Evolutionary conservation across 1,140 invertebrate species (phyloP).

Genomic region (Chironomus tepperi): DNA sequence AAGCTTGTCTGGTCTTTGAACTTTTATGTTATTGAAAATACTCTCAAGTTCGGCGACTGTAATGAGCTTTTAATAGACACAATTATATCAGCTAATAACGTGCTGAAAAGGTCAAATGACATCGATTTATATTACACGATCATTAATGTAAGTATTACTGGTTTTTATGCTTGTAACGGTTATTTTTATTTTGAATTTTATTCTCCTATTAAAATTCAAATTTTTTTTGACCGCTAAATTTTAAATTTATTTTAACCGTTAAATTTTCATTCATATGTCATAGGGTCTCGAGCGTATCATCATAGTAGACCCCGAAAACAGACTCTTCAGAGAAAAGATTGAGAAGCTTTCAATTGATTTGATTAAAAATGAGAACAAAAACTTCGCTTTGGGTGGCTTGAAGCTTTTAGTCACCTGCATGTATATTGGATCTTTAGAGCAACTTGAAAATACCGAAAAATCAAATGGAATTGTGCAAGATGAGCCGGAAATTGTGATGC

Average conservation of each 20-base stretch:
- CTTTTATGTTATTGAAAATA: constrained; percentile 43
- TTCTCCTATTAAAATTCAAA: too few species aligned
- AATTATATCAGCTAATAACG: constrained; percentile 37
- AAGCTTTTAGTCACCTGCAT: constrained; percentile 71
- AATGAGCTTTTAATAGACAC: constrained; percentile 37
- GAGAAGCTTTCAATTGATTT: constrained; percentile 65
- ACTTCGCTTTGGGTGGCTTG: constrained; percentile 57
- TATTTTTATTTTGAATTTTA: too few species aligned
- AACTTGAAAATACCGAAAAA: constrained; percentile 38
- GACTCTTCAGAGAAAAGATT: constrained; percentile 53
- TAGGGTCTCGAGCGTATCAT: constrained; percentile 67
- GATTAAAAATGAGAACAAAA: constrained; percentile 57
- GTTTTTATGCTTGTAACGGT: too few species aligned
- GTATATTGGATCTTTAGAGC: constrained; percentile 53
- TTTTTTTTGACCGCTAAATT: too few species aligned
- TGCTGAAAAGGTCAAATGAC: constrained; percentile 35
- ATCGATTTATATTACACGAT: constrained; percentile 37
- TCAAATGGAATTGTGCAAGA: constrained; percentile 43
- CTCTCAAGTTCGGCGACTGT: constrained; percentile 39
- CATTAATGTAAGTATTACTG: constrained; percentile 36
- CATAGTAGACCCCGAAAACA: constrained; percentile 43
- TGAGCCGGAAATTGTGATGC: constrained; percentile 67
- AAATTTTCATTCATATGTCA: constrained; percentile 33
- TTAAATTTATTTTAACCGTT: too few species aligned
- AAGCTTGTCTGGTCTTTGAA: constrained; percentile 37